A percentile compares a stretch with the other conserved stretches of the same genome.
Evolutionary conservation across 1,140 invertebrate genomes (phyloP).

Genomic region (Bombus vancouverensis): DNA sequence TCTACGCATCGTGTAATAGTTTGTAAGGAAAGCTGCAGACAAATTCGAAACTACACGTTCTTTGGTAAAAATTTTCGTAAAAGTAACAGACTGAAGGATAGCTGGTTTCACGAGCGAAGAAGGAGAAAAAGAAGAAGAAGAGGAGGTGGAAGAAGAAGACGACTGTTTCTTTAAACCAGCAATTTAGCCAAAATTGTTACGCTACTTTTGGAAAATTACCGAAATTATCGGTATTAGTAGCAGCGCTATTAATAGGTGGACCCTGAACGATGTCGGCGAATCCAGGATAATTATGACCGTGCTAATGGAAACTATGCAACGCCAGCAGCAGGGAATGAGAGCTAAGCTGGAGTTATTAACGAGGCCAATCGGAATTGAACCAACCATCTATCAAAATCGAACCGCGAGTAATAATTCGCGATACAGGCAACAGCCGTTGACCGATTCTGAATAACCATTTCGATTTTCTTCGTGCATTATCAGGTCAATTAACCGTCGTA

Average conservation of each 20-base stretch:
- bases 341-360: slow-evolving; percentile 57
- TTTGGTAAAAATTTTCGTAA: no score
- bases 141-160: no score
- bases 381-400: slow-evolving; percentile 11
- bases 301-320: slow-evolving; percentile 52
- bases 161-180: no score
- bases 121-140: no score
- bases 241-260: slow-evolving; percentile 15
- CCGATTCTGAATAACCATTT: background rate
- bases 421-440: background rate
- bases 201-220: background rate
- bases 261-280: slow-evolving; percentile 18
- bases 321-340: slow-evolving; percentile 19
- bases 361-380: slow-evolving; percentile 23
- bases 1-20: no score
- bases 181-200: background rate
- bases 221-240: slow-evolving; percentile 29
- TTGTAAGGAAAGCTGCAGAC: no score
- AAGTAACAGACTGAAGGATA: no score
- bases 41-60: no score
- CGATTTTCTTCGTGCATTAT: background rate
- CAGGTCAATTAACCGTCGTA: background rate
- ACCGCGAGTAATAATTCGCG: slow-evolving; percentile 35
- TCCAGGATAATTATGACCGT: slow-evolving; percentile 50
- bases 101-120: no score